Conservation (phyloP, 2,888 invertebrate species). For the Argyresthia goedartella region DNA sequence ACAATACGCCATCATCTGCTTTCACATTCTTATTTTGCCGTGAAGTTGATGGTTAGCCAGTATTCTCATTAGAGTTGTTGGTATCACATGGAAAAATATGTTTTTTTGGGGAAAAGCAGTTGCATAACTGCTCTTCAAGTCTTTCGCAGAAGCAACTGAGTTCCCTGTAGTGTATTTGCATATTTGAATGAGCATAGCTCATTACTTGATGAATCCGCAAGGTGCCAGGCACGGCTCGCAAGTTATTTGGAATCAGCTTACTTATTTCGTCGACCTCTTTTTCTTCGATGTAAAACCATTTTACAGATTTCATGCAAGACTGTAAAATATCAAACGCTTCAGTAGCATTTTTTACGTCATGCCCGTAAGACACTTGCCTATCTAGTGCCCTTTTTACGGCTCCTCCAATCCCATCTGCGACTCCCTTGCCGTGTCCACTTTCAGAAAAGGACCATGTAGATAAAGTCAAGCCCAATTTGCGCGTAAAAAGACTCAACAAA, state of each 20-base stretch:
- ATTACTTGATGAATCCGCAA: no score
- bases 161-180: no score
- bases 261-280: not conserved
- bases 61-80: no score
- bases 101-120: no score
- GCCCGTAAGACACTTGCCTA: constrained; percentile 9
- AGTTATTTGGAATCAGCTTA: not conserved
- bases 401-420: constrained; percentile 14
- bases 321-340: constrained; percentile 9
- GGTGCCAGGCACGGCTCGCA: no score
- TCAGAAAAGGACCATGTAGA: constrained; percentile 14
- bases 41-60: no score
- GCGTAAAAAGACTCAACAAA: constrained; percentile 8
- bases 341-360: constrained; percentile 10
- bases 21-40: no score
- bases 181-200: no score
- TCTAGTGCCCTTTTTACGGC: not conserved
- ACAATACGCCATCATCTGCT: no score
- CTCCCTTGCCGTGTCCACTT: constrained; percentile 11
- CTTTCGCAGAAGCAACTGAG: no score
- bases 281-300: not conserved
- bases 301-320: constrained; percentile 8
- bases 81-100: no score
- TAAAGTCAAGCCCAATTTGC: constrained; percentile 5
- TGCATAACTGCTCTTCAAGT: no score